phyloP scores from a whole-genome alignment of 2,113 vertebrate species.

The Paradisaea rubra region DNA sequence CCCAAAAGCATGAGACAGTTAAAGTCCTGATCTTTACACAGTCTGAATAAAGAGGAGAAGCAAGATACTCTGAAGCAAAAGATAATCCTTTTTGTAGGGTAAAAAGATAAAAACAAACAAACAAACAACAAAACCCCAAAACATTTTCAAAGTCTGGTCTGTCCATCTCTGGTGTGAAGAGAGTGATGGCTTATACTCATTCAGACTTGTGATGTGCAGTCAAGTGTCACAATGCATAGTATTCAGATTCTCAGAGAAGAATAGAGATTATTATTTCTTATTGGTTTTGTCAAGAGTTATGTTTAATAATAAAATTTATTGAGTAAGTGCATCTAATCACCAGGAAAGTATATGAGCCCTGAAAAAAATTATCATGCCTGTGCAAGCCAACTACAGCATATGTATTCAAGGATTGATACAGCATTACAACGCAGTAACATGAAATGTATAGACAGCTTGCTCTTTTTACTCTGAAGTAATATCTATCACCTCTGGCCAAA shows the following conservation, averaged over 20 bases:
- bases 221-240: not conserved
- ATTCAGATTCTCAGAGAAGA: not conserved
- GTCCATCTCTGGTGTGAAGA: not conserved
- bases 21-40: not conserved
- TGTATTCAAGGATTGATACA: not conserved
- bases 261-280: not conserved
- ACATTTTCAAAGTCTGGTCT: not conserved
- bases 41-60: not conserved
- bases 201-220: not conserved
- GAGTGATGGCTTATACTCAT: not conserved
- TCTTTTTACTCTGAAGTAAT: not conserved
- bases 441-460: not conserved
- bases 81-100: not conserved
- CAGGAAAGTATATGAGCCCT: not conserved
- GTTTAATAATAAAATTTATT: not conserved
- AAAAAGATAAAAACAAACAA: not conserved
- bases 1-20: not conserved
- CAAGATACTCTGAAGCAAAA: not conserved
- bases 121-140: not conserved
- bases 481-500: not conserved
- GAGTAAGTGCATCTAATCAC: not conserved
- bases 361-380: not conserved
- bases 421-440: not conserved
- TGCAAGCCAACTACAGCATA: not conserved
- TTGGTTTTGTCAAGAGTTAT: not conserved